Percentiles rank a stretch among this genome's conserved stretches.
Conservation (phyloP, 2,797 vertebrate species). For the Mus minutoides region DNA sequence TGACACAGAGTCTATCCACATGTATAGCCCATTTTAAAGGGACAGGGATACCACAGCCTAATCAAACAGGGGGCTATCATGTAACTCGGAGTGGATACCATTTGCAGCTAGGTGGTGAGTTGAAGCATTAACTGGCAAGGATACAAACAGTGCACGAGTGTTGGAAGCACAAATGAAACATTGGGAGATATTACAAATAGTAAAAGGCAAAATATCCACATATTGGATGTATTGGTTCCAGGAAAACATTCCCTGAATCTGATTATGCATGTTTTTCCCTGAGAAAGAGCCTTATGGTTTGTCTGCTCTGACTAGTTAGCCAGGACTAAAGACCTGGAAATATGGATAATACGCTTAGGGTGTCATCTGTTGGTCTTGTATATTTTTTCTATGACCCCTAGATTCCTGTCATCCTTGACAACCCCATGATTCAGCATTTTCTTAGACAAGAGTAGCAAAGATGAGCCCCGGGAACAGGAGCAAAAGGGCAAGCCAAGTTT, state of each 20-base stretch:
- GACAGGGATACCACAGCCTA: background rate
- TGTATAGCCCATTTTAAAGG: background rate
- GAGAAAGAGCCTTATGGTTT: background rate
- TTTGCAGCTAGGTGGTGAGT: background rate
- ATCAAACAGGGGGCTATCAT: background rate
- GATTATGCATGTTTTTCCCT: background rate
- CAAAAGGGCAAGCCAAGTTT: background rate
- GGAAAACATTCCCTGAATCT: background rate
- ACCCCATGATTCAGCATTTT: background rate
- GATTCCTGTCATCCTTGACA: background rate
- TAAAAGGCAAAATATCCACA: background rate
- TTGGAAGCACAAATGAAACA: background rate
- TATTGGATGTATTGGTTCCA: background rate
- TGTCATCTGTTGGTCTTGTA: background rate
- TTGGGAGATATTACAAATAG: background rate
- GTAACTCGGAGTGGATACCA: background rate
- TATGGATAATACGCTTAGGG: background rate
- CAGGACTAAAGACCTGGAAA: background rate
- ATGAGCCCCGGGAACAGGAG: background rate
- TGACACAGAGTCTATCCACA: background rate
- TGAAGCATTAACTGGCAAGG: background rate
- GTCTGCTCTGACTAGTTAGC: background rate
- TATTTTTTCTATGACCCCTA: background rate
- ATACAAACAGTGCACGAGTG: background rate
- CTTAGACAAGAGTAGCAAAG: background rate